Base-by-base conservation (phyloP, 2,888 invertebrate species). In the Drosophila testacea region DNA sequence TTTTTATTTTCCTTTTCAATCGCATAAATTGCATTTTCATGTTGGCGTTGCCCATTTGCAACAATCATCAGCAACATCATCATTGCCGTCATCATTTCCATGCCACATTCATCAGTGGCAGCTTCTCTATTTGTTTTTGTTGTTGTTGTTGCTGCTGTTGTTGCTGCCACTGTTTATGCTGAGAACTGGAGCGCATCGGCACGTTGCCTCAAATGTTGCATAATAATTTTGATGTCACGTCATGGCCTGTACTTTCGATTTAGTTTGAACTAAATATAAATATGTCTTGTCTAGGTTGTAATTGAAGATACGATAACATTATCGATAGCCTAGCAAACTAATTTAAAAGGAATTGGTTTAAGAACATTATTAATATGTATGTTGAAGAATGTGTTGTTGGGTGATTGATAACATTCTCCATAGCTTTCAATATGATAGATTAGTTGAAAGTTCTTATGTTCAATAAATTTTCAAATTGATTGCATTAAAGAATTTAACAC, bases 161-260 rank as follows among this genome's bases (percentile, higher is more conserved):
- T 42, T 72, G 59, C 56, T 73, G 65, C 39, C 41, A 44, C 36
- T 41, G 65, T 47, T 66, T 47, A 0, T 54, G 48, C 28, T 42
- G 72, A 71, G 86, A 88, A 88, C 34, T 90, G 69, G 89, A 83
- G 87, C 83, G 83, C 69, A 77, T 69, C 83, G 77, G 57, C 61
- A 73, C 51, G 73, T 76, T 79, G 77, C 69, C 61, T 54, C 67
- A 77, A 76, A 74, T 88, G 86, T 83, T 88, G 88, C 86, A 79
- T 82, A 46, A 81, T 55, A 36, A 60, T 44, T 50, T 50, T 16
- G 13, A 4, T 65, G 67, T 28, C 38, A 42, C 48, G 11, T 69
- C 22, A 13, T 42, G 38, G 32, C 2, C 13, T 32, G 41, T 11
- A 42, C 55, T 55, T 34, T 36, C 13, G 56, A 55, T 55, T 55